Percentiles rank a stretch among this genome's conserved stretches.
Evolutionary conservation across 2,888 invertebrate species (phyloP).

Genomic region (Orthonevra nobilis): DNA sequence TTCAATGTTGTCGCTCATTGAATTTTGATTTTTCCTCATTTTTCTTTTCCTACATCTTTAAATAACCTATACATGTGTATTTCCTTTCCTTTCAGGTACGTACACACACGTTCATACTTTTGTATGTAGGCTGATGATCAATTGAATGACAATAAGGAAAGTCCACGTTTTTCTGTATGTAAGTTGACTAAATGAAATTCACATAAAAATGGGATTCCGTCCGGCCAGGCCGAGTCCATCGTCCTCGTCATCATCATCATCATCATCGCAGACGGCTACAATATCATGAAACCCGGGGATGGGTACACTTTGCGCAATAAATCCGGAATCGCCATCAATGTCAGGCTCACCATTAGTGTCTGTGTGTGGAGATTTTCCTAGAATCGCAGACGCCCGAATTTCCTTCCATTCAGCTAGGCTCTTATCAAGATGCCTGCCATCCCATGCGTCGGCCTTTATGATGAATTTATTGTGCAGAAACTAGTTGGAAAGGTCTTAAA

Average conservation of each 20-base stretch:
- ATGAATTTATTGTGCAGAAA: conserved; percentile 52
- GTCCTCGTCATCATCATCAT: neutral
- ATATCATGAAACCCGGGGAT: neutral
- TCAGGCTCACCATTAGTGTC: conserved; percentile 43
- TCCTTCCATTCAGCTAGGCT: too few relatives aligned
- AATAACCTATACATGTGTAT: too few relatives aligned
- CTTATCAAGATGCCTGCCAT: too few relatives aligned
- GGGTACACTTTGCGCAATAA: conserved; percentile 34
- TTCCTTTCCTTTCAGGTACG: conserved; percentile 51
- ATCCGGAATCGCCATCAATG: conserved; percentile 50
- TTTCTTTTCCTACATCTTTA: conserved; percentile 3
- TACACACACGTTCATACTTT: neutral
- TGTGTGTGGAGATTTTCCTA: conserved; percentile 15
- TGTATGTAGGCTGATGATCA: neutral
- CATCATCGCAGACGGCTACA: neutral
- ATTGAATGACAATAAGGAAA: neutral
- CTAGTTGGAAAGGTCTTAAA: conserved; percentile 28
- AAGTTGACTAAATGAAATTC: conserved; percentile 52
- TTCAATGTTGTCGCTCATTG: conserved; percentile 36
- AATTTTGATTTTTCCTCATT: conserved; percentile 33
- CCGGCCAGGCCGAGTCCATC: neutral
- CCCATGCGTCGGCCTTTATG: conserved; percentile 19
- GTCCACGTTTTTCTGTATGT: conserved; percentile 12
- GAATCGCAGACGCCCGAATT: conserved; percentile 10
- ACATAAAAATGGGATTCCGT: conserved; percentile 36